Evolutionary conservation across 2,888 invertebrate species (phyloP).

Genomic region (Drosophila birchii): DNA sequence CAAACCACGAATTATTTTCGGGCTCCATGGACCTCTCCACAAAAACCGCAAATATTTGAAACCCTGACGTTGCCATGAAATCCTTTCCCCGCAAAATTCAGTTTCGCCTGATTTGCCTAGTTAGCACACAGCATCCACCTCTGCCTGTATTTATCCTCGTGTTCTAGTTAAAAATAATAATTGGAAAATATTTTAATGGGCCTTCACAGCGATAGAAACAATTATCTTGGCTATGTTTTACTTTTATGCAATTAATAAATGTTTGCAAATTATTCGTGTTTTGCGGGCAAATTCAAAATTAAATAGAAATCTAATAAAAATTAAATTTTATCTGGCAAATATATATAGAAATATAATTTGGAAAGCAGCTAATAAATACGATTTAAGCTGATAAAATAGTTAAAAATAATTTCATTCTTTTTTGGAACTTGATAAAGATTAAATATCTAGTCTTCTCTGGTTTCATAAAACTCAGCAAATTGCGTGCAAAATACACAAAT

Average conservation of each 20-base stretch:
- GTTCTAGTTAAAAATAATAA: constrained; percentile 13
- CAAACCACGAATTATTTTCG: constrained; percentile 48
- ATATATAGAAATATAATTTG: not conserved
- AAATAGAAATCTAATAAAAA: not conserved
- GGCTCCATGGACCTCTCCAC: constrained; percentile 12
- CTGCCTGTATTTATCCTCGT: not conserved
- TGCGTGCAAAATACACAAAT: not conserved
- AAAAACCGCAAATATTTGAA: constrained; percentile 52
- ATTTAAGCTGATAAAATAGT: not conserved
- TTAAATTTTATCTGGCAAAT: not conserved
- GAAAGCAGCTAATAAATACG: not conserved
- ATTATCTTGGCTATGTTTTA: not conserved
- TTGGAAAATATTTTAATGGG: constrained; percentile 14
- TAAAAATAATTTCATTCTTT: no score
- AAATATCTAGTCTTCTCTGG: no score
- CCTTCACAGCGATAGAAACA: not conserved
- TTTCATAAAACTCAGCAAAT: not conserved
- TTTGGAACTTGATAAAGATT: not conserved
- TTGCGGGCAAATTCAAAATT: not conserved
- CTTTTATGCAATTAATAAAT: constrained; percentile 8
- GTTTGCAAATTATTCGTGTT: not conserved
- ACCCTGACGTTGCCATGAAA: constrained; percentile 25
- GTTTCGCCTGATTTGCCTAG: constrained; percentile 48
- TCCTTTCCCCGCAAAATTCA: constrained; percentile 21
- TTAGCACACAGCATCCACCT: constrained; percentile 20